Evolutionary conservation across 2,113 vertebrate genomes (phyloP), one percentile per base, ranked within the genome.

Genomic region (Chionodraco myersi): DNA sequence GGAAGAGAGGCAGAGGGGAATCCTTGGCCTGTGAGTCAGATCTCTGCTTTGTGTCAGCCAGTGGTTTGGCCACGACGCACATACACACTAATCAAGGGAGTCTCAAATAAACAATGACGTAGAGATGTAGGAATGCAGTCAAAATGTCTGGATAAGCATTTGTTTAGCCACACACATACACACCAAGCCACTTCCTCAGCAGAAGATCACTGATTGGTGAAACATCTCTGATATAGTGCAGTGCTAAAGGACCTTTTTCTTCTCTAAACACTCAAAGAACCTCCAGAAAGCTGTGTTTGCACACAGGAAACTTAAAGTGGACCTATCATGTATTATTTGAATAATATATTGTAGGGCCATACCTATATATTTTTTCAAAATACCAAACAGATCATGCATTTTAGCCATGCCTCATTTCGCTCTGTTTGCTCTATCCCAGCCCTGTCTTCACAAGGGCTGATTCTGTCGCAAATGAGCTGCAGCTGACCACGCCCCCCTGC

Each of bases 111-210:
- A 44, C 65, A 59, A 30, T 66, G 26, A 44, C 12, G 2, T 64
- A 12, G 49, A 47, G 26, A 44, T 10, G 2, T 64, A 12, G 49
- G 53, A 5, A 59, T 53, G 44, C 21, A 23, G 63, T 68, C 51
- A 69, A 36, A 58, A 76, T n/a, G 67, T 52, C 51, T 23, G 73
- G 52, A 53, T 62, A 23, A 14, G 34, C 61, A 23, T 12, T 54
- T 75, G 61, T 71, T 70, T 75, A 53, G 54, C 9, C 65, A 60
- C 70, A 54, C 34, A 53, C n/a, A 64, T 11, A 69, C 61, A 54
- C 54, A 54, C 54, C 6, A 18, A 60, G 66, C 53, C 16, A 53
- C 54, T 54, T 63, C 45, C 57, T 53, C 16, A 72, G 62, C 5
- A 53, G 48, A 30, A 74, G 48, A 75, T 57, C 13, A 30, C 10